Base-by-base conservation (phyloP, 2,797 vertebrate genomes). In the Acrocephalus scirpaceus region DNA sequence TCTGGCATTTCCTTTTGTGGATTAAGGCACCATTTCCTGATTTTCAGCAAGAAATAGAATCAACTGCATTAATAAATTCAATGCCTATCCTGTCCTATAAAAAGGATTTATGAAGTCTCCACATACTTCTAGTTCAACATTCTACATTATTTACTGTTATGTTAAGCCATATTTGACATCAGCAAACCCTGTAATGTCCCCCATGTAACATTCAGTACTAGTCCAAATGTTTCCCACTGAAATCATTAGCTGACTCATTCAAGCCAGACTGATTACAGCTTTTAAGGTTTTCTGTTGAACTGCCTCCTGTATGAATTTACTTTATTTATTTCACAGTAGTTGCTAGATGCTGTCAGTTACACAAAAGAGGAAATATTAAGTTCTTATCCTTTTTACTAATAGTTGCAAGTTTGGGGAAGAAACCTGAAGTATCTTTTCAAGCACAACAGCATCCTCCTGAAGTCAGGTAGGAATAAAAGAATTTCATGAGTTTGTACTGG, bases 381-480 rank as follows among this genome's bases (percentile, higher is more conserved):
- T 58, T 69, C 53, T 83, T 56, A 45, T 60, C 69, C 34, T 69
- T 61, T 77, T 80, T 57, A 58, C 42, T 56, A 38, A 69, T 60
- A 96, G 93, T 44, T 81, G 42, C 84, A 95, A 64, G 56, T 61
- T 65, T 60, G 13, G 72, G 25, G 32, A 90, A 58, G 83, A 96
- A 92, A 72, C 45, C 70, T 26, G 85, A 92, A 80, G n/a, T 62
- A 51, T 10, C 61, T 93, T 80, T 40, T 64, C 60, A 23, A 80
- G 45, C 62, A 54, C 93, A 86, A 66, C 81, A 88, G 50, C 91
- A 86, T 76, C 54, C 36, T 77, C 65, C 88, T 83, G 67, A 88
- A 79, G 3, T 62, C 91, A 97, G 98, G 98, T 98, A 97, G 91
- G 97, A 82, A 96, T 48, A 29, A 13, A 62, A 65, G 54, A 85